Evolutionary conservation across 2,888 invertebrate genomes (phyloP).

Genomic region (Heliothis peltigera): DNA sequence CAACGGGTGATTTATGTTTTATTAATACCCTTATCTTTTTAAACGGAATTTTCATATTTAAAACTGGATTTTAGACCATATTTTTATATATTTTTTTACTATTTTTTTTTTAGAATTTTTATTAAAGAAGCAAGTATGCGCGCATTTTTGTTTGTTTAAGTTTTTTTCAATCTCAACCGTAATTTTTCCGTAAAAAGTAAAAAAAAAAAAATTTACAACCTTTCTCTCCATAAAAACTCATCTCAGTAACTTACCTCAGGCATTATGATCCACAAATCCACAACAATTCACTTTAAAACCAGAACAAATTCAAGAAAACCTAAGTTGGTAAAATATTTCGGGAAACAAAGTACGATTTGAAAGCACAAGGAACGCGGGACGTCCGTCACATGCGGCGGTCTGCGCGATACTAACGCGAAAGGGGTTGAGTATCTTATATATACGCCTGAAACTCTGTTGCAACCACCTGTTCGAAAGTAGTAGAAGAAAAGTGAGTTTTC

Average conservation of each 20-base stretch:
- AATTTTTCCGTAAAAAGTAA: background rate
- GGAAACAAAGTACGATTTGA: slow-evolving; percentile 32
- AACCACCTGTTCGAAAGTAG: slow-evolving; percentile 63
- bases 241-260: slow-evolving; percentile 38
- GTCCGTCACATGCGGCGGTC: slow-evolving; percentile 51
- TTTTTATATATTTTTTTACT: no score
- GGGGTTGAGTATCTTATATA: slow-evolving; percentile 65
- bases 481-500: slow-evolving; percentile 21
- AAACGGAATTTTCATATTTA: no score
- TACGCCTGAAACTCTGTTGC: slow-evolving; percentile 49
- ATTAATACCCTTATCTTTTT: no score
- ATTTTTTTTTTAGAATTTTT: no score
- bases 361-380: slow-evolving; percentile 46
- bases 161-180: no score
- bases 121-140: no score
- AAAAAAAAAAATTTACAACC: background rate
- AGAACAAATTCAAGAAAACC: slow-evolving; percentile 19
- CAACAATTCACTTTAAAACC: slow-evolving; percentile 49
- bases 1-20: no score
- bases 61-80: no score
- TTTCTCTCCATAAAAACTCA: background rate
- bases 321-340: slow-evolving; percentile 42
- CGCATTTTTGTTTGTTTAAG: no score
- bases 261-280: slow-evolving; percentile 43
- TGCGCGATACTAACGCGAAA: slow-evolving; percentile 59